Base-by-base conservation (phyloP, 2,888 invertebrate genomes). In the Protodeltote pygarga region DNA sequence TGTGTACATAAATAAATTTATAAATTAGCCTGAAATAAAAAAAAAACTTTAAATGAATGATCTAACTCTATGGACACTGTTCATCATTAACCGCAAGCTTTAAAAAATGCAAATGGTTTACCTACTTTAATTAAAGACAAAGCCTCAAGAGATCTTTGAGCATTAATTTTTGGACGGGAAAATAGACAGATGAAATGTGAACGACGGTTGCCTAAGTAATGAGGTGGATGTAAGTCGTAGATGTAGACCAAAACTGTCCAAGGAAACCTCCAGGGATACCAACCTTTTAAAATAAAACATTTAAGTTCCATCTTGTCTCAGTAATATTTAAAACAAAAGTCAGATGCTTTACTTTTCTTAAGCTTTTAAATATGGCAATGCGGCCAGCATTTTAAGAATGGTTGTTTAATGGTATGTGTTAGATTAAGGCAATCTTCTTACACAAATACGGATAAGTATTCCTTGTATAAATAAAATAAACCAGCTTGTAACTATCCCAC, bases 191-290 rank as follows among this genome's bases (percentile, higher is more conserved):
- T 58, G 35, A 46, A 53, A 58, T 67, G 32, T 19, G 29, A 41
- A 59, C 47, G 33, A 51, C 17, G 35, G 27, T 21, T 13, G 59
- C 33, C 47, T 54, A 59, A 64, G 50, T 64, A 65, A 65, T 68
- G 60, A 54, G 49, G 45, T 33, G 51, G 32, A 37, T 35, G 20
- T n/a, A n/a, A n/a, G n/a, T n/a, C n/a, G 37, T 20, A 24, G 40
- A 64, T 46, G 27, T 46, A 33, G 27, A 60, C 49, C 54, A 28
- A 33, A 40, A 47, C 20, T 27, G 35, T 20, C 28, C 14, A 45
- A 15, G 17, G 31, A 28, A 33, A 37, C 8, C 52, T 41, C 42
- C 0, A 13, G 52, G 64, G 64, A 49, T n/a, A 29, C 21, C 33
- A 42, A 27, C 27, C 23, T 39, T 47, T 35, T 15, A 21, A 34